These are phyloP conservation scores for Microcaecilia unicolor DNA, from an alignment of 2,797 vertebrate genomes.

Conservation along the genomic window DNA sequence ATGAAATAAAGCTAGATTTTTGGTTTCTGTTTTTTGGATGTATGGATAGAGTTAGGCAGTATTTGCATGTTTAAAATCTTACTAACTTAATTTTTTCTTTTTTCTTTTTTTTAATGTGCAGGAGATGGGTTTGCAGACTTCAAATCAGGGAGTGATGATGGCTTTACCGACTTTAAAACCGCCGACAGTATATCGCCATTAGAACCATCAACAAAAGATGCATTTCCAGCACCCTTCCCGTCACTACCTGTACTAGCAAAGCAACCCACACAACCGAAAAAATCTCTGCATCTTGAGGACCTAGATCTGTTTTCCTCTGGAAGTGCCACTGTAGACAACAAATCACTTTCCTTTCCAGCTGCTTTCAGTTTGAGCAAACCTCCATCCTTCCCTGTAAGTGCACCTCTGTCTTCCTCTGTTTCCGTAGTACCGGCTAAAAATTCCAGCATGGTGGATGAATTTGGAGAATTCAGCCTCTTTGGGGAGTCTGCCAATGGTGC, in stretches of 20 bases:
- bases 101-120: slow-evolving; percentile 45
- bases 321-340: slow-evolving; percentile 51
- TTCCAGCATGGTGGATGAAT: slow-evolving; percentile 67
- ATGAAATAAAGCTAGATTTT: slow-evolving; percentile 1
- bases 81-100: neutral
- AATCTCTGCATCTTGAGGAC: slow-evolving; percentile 81
- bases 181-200: slow-evolving; percentile 88
- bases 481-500: slow-evolving; percentile 58
- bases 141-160: slow-evolving; percentile 80
- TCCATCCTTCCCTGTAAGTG: slow-evolving; percentile 16
- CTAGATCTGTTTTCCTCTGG: slow-evolving; percentile 84
- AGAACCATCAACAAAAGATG: slow-evolving; percentile 80
- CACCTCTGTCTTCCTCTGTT: slow-evolving; percentile 40
- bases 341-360: slow-evolving; percentile 60
- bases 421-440: slow-evolving; percentile 38
- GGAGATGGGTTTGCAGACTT: slow-evolving; percentile 91
- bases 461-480: slow-evolving; percentile 90
- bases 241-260: slow-evolving; percentile 60
- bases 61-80: slow-evolving; percentile 3
- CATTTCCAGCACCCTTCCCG: slow-evolving; percentile 76
- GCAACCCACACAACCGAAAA: slow-evolving; percentile 68
- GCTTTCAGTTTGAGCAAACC: slow-evolving; percentile 38
- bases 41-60: too few species aligned
- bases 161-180: slow-evolving; percentile 97
- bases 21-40: neutral